Evolutionary conservation across 2,113 vertebrate species (phyloP).

Genomic region (Indicator indicator): DNA sequence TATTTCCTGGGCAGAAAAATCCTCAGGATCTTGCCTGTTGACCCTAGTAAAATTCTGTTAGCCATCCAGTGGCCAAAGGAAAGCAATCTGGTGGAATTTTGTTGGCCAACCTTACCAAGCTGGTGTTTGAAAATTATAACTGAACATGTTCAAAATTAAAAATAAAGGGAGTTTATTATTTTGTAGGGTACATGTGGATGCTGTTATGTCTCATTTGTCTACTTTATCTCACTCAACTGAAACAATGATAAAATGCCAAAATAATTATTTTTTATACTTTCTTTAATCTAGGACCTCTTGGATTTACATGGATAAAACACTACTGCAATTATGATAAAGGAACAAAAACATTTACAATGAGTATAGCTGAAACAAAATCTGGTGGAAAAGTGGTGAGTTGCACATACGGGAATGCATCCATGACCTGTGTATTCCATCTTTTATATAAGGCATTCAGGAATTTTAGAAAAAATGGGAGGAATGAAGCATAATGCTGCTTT

Average conservation of each 20-base stretch:
- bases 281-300: conserved; percentile 87
- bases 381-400: conserved; percentile 89
- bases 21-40: neutral
- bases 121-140: neutral
- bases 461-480: neutral
- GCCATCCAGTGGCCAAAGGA: neutral
- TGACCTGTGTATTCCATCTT: neutral
- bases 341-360: conserved; percentile 94
- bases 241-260: neutral
- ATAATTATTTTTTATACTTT: neutral
- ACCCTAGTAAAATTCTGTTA: neutral
- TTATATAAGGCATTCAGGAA: neutral
- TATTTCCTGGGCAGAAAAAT: neutral
- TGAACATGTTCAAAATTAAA: neutral
- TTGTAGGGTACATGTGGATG: neutral
- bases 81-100: neutral
- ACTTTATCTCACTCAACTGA: neutral
- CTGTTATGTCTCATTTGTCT: neutral
- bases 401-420: neutral
- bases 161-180: neutral
- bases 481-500: neutral
- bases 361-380: conserved; percentile 90
- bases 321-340: conserved; percentile 96
- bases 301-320: conserved; percentile 94
- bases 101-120: neutral